Evolutionary conservation across 2,888 invertebrate genomes (phyloP).

Genomic region (Acleris holmiana): DNA sequence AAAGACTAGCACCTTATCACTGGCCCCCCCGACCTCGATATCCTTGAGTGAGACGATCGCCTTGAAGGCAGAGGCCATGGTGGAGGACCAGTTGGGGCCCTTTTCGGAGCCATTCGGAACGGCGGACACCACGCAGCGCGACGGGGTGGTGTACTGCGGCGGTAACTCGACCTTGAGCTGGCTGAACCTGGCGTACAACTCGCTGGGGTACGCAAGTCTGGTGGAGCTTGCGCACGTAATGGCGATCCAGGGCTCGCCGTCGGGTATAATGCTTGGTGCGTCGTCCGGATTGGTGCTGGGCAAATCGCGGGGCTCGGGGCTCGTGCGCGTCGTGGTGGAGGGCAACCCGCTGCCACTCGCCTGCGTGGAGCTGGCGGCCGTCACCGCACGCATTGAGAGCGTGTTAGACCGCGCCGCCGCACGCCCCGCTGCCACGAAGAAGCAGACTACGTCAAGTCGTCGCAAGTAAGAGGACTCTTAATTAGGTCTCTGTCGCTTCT

Average conservation of each 20-base stretch:
- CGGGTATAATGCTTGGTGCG: too few relatives aligned
- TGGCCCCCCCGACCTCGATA: neutral
- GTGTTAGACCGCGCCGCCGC: neutral
- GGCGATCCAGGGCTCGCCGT: conserved; percentile 15
- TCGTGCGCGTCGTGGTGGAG: conserved; percentile 45
- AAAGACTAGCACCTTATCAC: conserved; percentile 36
- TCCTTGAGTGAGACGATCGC: neutral
- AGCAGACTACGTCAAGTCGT: too few relatives aligned
- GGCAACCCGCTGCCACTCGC: conserved; percentile 44
- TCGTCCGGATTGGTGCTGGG: conserved; percentile 31
- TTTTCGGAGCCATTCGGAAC: conserved; percentile 43
- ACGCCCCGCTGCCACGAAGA: neutral
- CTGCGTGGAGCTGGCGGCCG: conserved; percentile 39
- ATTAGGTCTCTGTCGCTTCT: too few relatives aligned
- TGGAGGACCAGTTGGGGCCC: conserved; percentile 38
- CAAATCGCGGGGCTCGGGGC: conserved; percentile 39
- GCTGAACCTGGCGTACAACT: conserved; percentile 48
- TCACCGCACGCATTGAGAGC: neutral
- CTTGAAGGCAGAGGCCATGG: conserved; percentile 39
- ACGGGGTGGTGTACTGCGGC: conserved; percentile 37
- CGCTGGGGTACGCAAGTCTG: conserved; percentile 37
- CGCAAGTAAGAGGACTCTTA: too few relatives aligned
- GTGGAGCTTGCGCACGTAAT: conserved; percentile 32
- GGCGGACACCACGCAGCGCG: conserved; percentile 39
- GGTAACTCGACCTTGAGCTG: conserved; percentile 46